phyloP scores from a whole-genome alignment of 2,113 vertebrate genomes.

The Anser brachyrhynchus region DNA sequence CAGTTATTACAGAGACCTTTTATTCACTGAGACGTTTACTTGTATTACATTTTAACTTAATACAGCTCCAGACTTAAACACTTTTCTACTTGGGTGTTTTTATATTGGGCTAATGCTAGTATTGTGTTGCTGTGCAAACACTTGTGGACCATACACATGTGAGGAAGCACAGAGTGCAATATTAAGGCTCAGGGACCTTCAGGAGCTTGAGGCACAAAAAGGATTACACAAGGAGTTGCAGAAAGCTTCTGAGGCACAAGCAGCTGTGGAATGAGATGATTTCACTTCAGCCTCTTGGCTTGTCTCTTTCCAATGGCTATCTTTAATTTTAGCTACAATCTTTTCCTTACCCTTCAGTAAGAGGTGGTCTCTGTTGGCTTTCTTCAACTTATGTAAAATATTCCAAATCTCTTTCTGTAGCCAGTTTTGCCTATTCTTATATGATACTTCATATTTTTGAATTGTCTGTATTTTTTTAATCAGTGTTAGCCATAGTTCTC shows the following conservation, averaged over 20 bases:
- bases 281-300: not conserved
- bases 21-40: conserved; percentile 27
- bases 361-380: not conserved
- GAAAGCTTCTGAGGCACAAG: not conserved
- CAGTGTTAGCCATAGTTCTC: not conserved
- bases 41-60: conserved; percentile 39
- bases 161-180: not conserved
- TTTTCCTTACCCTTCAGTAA: not conserved
- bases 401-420: not conserved
- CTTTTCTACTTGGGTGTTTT: conserved; percentile 32
- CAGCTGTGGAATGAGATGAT: not conserved
- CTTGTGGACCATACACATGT: not conserved
- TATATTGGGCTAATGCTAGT: conserved; percentile 45
- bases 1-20: conserved; percentile 31
- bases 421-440: not conserved
- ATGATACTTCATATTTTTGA: not conserved
- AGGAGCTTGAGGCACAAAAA: not conserved
- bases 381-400: not conserved
- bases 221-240: not conserved
- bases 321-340: not conserved
- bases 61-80: not conserved
- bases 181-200: conserved; percentile 24
- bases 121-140: conserved; percentile 66
- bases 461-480: not conserved
- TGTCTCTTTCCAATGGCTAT: not conserved